Evolutionary conservation across 2,888 invertebrate species (phyloP).

Genomic region (Ormyrus pomaceus): DNA sequence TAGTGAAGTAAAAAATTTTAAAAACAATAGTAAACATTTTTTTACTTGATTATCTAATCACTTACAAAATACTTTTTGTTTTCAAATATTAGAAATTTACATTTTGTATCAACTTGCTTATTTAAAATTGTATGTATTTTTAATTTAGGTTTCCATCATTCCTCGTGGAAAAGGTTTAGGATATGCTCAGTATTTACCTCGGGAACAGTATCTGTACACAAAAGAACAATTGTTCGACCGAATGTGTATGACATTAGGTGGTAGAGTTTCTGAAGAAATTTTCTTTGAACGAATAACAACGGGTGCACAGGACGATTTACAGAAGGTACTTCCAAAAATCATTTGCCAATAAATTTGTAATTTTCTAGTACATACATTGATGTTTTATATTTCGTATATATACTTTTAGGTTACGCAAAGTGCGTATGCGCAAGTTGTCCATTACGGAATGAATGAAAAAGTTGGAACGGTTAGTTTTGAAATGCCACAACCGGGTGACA

Average conservation of each 20-base stretch:
- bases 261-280: slow-evolving; percentile 96
- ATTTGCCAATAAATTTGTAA: slow-evolving; percentile 1
- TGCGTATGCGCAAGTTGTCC: slow-evolving; percentile 98
- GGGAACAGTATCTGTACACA: slow-evolving; percentile 97
- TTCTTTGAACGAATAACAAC: slow-evolving; percentile 98
- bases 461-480: slow-evolving; percentile 98
- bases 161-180: slow-evolving; percentile 98
- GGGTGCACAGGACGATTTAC: slow-evolving; percentile 98
- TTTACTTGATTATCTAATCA: too few relatives aligned
- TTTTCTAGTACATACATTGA: not conserved
- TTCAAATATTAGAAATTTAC: too few relatives aligned
- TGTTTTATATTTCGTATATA: not conserved
- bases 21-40: too few relatives aligned
- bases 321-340: slow-evolving; percentile 82
- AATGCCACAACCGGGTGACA: slow-evolving; percentile 94
- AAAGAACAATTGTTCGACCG: slow-evolving; percentile 97
- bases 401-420: slow-evolving; percentile 84
- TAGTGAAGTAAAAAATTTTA: too few relatives aligned
- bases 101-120: not conserved
- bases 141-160: slow-evolving; percentile 91
- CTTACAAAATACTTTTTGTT: too few relatives aligned
- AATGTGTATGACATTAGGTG: slow-evolving; percentile 99
- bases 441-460: slow-evolving; percentile 98
- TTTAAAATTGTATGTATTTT: slow-evolving; percentile 18
- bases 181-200: slow-evolving; percentile 99